Evolutionary conservation across 2,113 vertebrate species (phyloP).

Genomic region (Perccottus glenii): DNA sequence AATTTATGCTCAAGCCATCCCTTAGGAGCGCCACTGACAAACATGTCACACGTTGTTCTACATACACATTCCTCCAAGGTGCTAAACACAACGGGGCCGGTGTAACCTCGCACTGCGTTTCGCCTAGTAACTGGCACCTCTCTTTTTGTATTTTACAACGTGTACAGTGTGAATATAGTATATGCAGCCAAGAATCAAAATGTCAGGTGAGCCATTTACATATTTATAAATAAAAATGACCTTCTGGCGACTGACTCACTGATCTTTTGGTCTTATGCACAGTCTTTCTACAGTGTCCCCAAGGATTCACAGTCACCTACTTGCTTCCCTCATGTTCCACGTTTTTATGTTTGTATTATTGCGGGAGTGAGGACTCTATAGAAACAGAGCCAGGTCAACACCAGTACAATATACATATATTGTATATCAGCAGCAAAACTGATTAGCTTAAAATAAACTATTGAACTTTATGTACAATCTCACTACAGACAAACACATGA

Average conservation of each 20-base stretch:
- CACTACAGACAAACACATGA: no score
- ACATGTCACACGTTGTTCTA: slow-evolving; percentile 40
- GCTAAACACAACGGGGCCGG: not conserved
- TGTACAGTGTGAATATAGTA: not conserved
- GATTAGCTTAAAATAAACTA: no score
- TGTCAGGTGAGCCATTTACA: slow-evolving; percentile 15
- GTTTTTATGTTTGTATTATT: not conserved
- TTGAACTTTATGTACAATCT: no score
- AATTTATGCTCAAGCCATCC: slow-evolving; percentile 41
- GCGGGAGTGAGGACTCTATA: not conserved
- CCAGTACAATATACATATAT: no score
- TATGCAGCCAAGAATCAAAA: not conserved
- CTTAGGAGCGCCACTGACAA: slow-evolving; percentile 45
- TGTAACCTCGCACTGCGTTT: not conserved
- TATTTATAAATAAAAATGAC: slow-evolving; percentile 21
- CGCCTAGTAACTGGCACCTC: not conserved
- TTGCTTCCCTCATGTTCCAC: slow-evolving; percentile 1
- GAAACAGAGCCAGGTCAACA: not conserved
- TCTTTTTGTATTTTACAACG: slow-evolving; percentile 1
- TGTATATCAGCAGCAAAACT: no score
- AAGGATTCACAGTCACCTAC: not conserved
- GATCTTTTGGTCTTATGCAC: slow-evolving; percentile 13
- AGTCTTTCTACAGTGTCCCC: not conserved
- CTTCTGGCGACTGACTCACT: slow-evolving; percentile 27
- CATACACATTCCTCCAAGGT: slow-evolving; percentile 13